phyloP scores from a whole-genome alignment of 2,888 invertebrate genomes.

The Leptinotarsa tumamoca region DNA sequence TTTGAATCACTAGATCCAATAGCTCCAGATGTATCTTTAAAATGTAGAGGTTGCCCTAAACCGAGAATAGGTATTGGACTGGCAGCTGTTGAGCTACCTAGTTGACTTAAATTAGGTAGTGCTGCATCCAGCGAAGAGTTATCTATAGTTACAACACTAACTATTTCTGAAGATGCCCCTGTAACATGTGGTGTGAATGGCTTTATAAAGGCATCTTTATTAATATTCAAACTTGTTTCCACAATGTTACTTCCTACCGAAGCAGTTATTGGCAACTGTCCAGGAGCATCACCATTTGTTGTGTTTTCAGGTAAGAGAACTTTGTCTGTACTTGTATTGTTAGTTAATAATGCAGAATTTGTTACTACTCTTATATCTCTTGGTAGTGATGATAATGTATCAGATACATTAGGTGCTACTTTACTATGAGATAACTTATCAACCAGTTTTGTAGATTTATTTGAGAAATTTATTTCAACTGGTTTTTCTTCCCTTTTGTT shows the following conservation, averaged over 20 bases:
- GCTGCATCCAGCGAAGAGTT: no score
- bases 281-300: background rate
- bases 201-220: background rate
- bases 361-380: constrained; percentile 34
- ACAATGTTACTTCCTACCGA: background rate
- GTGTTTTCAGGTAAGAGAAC: background rate
- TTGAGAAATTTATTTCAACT: no score
- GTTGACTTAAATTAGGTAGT: background rate
- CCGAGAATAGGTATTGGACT: background rate
- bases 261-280: background rate
- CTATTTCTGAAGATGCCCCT: background rate
- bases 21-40: background rate
- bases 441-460: no score
- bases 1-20: background rate
- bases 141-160: background rate
- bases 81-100: background rate
- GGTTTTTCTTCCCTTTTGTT: constrained; percentile 28
- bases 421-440: background rate
- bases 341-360: background rate
- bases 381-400: constrained; percentile 34
- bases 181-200: background rate
- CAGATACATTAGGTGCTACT: constrained; percentile 23
- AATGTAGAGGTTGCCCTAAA: background rate
- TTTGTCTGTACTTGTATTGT: background rate
- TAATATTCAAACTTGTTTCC: background rate